Evolutionary conservation across 2,888 invertebrate species (phyloP), one percentile per base, ranked within the genome.

Genomic region (Crossocerus cetratus): DNA sequence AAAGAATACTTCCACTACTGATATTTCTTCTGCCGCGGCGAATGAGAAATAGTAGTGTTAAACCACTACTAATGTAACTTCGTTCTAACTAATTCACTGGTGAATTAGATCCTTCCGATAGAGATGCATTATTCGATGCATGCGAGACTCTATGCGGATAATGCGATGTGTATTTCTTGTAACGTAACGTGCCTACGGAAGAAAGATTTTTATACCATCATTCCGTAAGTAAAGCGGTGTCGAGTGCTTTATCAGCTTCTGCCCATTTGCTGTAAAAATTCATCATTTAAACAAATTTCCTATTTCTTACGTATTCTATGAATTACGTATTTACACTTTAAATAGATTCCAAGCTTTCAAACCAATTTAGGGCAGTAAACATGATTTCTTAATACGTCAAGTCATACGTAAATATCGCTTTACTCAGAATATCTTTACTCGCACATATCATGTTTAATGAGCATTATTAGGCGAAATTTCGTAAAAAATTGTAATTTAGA

Each of bases 31-130:
- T 42, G 74, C 61, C 45, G 32, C 71, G 18, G 76, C 79, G 32
- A 83, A 84, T 67, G 86, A 86, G 43, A 86, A 86, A 58, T 85
- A 74, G 49, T 49, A n/a, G n/a, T 13, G 49, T 16, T 49, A 69
- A 8, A n/a, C n/a, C 44, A 63, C 72, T 67, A 59, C 23, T 68
- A 70, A 60, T 18, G 8, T 69, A 58, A 60, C 32, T 66, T 22
- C 22, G 58, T 63, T 63, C 45, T 72, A 72, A 72, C 44, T 74
- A 61, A 68, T 45, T 65, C 62, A 55, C 53, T 43, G 21, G 14
- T 54, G 43, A 55, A 18, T 58, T 56, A 62, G 32, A 16, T 49
- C 14, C 72, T 62, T 65, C 49, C 54, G 57, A 62, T 61, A 57
- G 18, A 68, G 22, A 74, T 16, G 49, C 62, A 56, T 70, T 22